Evolutionary conservation across 92 coral and sea anemone species (phyloP).

Genomic region (Zoanthus sansibaricus): DNA sequence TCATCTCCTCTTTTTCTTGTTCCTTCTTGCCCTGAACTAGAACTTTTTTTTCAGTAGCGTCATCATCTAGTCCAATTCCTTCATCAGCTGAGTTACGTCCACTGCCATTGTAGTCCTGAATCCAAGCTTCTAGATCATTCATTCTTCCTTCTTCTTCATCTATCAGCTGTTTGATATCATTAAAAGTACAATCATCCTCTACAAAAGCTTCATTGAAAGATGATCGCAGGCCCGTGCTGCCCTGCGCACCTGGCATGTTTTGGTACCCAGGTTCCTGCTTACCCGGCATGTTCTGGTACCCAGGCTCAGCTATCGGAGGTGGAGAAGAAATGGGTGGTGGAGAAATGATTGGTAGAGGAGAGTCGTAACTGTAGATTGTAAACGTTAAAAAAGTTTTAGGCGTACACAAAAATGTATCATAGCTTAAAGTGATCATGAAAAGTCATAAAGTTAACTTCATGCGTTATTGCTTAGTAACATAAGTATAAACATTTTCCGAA

Average conservation of each 20-base stretch:
- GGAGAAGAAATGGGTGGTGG: neutral
- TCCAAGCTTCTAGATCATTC: conserved; percentile 10
- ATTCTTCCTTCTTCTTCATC: conserved; percentile 15
- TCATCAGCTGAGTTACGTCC: conserved; percentile 27
- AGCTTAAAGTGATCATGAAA: too few relatives aligned
- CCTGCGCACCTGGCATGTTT: neutral
- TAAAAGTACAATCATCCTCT: conserved; percentile 16
- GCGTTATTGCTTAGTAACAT: too few relatives aligned
- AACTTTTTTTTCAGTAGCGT: neutral
- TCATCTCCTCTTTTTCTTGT: neutral
- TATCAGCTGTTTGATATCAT: conserved; percentile 4
- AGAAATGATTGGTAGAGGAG: conserved; percentile 14
- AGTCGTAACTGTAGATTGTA: conserved; percentile 3
- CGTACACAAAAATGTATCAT: neutral
- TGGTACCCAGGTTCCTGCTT: neutral
- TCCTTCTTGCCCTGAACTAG: neutral
- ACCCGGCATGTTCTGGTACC: neutral
- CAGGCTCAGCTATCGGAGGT: neutral
- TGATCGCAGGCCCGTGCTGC: neutral
- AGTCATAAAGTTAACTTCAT: too few relatives aligned
- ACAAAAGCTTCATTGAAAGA: conserved; percentile 13
- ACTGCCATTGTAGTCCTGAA: neutral
- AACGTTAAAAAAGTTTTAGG: neutral
- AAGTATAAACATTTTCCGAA: too few relatives aligned
- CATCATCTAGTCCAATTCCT: conserved; percentile 36